Percentiles rank a stretch among this genome's conserved stretches.
Evolutionary conservation across 1,140 invertebrate genomes (phyloP).

Genomic region (Delia radicum): DNA sequence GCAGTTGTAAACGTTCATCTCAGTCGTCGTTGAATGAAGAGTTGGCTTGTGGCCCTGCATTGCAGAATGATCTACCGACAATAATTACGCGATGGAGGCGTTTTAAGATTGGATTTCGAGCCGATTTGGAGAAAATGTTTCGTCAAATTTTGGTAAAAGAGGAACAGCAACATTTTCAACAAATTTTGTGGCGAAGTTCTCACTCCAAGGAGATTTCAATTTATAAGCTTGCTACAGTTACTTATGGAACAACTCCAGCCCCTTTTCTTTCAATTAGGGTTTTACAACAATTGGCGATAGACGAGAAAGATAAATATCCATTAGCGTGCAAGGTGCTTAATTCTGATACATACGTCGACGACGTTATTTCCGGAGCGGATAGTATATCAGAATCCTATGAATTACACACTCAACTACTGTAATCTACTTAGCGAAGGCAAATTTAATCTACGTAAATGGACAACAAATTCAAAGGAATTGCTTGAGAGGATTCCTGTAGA

Average conservation of each 20-base stretch:
- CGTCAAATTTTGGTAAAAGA: background rate
- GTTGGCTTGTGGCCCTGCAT: background rate
- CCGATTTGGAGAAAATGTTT: conserved; percentile 15
- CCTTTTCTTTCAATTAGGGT: conserved; percentile 41
- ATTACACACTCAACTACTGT: conserved; percentile 32
- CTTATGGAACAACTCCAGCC: conserved; percentile 38
- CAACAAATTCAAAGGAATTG: conserved; percentile 29
- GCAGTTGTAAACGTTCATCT: background rate
- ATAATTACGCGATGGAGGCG: background rate
- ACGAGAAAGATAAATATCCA: conserved; percentile 38
- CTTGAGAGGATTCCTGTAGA: background rate
- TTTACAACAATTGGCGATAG: conserved; percentile 42
- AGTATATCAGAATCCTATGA: conserved; percentile 35
- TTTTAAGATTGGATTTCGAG: background rate
- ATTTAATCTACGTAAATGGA: conserved; percentile 39
- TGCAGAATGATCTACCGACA: background rate
- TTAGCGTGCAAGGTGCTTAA: conserved; percentile 36
- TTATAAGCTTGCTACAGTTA: conserved; percentile 45
- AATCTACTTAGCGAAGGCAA: conserved; percentile 29
- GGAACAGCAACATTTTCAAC: background rate
- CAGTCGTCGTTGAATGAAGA: conserved; percentile 46
- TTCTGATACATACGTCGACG: conserved; percentile 54
- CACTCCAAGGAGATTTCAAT: conserved; percentile 27
- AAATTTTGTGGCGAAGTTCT: background rate
- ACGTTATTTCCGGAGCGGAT: conserved; percentile 50